phyloP scores from a whole-genome alignment of 1,140 invertebrate genomes.

The Drosophila subobscura region DNA sequence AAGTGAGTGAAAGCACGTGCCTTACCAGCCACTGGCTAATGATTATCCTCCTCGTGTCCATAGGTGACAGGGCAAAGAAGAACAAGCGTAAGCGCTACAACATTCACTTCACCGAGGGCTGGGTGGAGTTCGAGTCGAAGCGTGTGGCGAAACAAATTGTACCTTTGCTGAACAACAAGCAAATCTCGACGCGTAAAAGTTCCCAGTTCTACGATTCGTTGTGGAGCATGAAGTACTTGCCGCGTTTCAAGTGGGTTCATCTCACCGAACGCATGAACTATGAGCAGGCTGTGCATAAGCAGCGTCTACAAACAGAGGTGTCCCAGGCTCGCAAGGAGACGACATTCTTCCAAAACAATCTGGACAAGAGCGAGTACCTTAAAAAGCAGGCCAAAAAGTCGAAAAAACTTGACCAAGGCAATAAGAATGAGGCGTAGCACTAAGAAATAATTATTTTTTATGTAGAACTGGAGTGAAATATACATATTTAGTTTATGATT shows the following conservation, averaged over 20 bases:
- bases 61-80: constrained; percentile 54
- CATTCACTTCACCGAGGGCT: constrained; percentile 94
- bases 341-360: constrained; percentile 92
- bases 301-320: constrained; percentile 94
- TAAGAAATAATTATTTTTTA: constrained; percentile 3
- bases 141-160: constrained; percentile 94
- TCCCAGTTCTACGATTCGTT: constrained; percentile 94
- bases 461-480: constrained; percentile 21
- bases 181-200: constrained; percentile 93
- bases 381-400: constrained; percentile 84
- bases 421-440: constrained; percentile 16
- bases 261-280: constrained; percentile 96
- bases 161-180: constrained; percentile 91
- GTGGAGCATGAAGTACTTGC: constrained; percentile 98
- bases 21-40: not conserved
- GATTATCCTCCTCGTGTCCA: not conserved
- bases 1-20: constrained; percentile 45
- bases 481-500: not conserved
- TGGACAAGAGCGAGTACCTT: constrained; percentile 90
- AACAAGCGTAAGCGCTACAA: constrained; percentile 84
- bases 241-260: constrained; percentile 97
- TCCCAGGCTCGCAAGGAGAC: constrained; percentile 95
- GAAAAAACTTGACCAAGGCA: constrained; percentile 19
- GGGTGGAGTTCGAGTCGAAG: constrained; percentile 97
- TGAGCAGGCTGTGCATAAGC: constrained; percentile 94